Evolutionary conservation across 2,113 vertebrate genomes (phyloP).

Genomic region (Caretta caretta): DNA sequence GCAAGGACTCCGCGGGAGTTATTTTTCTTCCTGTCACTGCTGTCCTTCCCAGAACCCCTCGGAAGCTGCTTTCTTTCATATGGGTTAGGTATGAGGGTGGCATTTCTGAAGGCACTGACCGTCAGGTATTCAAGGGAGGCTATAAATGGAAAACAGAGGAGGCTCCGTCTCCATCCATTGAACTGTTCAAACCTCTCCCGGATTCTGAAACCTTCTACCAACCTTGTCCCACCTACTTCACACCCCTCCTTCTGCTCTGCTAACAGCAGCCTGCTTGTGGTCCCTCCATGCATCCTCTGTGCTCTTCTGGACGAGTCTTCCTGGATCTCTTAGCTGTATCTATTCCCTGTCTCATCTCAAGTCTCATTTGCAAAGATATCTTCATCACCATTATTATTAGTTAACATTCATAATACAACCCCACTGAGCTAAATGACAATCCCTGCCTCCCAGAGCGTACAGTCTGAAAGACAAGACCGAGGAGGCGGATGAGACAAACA

Average conservation of each 20-base stretch:
- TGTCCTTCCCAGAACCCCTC: not conserved
- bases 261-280: not conserved
- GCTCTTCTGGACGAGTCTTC: not conserved
- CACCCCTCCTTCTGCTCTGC: not conserved
- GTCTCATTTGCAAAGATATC: not conserved
- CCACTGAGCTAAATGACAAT: not conserved
- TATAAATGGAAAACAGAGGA: not conserved
- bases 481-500: not conserved
- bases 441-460: not conserved
- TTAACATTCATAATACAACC: not conserved
- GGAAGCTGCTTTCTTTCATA: not conserved
- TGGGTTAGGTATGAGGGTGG: not conserved
- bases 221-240: not conserved
- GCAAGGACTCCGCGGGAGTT: fast-evolving
- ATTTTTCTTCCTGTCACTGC: fast-evolving
- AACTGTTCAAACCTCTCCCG: not conserved
- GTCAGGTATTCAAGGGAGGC: not conserved
- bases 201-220: not conserved
- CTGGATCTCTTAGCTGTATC: not conserved
- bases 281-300: not conserved
- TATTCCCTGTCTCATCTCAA: not conserved
- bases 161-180: too few relatives aligned
- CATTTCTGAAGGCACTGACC: not conserved
- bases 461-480: not conserved
- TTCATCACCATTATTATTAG: not conserved